Evolutionary conservation across 2,888 invertebrate species (phyloP), one percentile per base, ranked within the genome.

Genomic region (Argynnis bischoffii): DNA sequence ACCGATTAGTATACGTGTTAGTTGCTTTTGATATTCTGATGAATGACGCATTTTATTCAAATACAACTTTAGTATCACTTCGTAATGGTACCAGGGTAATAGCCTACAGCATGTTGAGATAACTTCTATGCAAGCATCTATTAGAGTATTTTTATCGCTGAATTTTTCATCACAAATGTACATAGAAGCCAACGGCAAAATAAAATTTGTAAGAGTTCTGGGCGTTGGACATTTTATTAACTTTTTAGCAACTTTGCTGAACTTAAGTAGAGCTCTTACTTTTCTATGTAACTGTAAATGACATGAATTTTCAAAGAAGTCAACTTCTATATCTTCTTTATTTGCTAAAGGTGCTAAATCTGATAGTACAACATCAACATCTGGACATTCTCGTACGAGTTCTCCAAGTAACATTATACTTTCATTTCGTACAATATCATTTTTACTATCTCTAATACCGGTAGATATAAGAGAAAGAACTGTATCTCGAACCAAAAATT

Each of bases 241-340:
- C 26, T 94, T 94, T 79, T 93, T 95, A 54, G 95, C 94, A 6
- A 95, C 84, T 73, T 94, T 94, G 70, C 95, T 95, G 80, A 97
- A 96, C 78, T 96, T 96, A 16, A 96, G 85, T 56, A 99, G 83
- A 0, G 98, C 99, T 78, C 97, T 94, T 0, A 96, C 96, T 79
- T 97, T 95, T 70, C 98, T 94, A 82, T 98, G 98, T 66, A 96
- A 89, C 92, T 99, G 97, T 56, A 97, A 86, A 89, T 99, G 99
- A 35, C 95, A 95, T 79, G 98, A 95, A 82, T 99, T 99, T 79
- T 98, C 97, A 82, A 98, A 99, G 93, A 99, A 98, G 86, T 99
- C 99, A 0, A 96, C 95, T 85, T 99, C 98, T 11, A 93, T 84
- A 82, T 99, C 98, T 57, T 86, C 89, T 83, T 95, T 94, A 79